phyloP scores from a whole-genome alignment of 2,113 vertebrate species.

The Oostethus manadensis region DNA sequence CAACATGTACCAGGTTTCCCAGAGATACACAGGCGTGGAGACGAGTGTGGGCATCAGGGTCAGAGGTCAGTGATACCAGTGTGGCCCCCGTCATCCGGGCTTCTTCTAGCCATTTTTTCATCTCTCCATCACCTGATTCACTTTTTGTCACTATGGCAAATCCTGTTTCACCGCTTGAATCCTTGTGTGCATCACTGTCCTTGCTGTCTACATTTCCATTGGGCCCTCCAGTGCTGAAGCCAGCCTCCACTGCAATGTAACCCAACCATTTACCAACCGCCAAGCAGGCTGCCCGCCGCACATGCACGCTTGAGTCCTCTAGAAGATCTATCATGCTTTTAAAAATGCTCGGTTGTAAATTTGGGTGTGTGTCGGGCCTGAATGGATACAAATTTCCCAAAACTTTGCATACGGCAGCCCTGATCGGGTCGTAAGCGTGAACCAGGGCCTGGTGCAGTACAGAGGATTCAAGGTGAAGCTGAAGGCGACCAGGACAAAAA shows the following conservation, averaged over 20 bases:
- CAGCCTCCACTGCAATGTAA: conserved; percentile 27
- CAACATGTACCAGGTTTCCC: conserved; percentile 52
- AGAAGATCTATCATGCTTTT: conserved; percentile 54
- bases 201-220: conserved; percentile 16
- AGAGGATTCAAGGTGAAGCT: conserved; percentile 49
- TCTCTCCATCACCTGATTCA: conserved; percentile 11
- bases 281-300: conserved; percentile 60
- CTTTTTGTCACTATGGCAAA: conserved; percentile 5
- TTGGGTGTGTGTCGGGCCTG: background rate
- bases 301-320: conserved; percentile 46
- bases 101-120: conserved; percentile 52
- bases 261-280: conserved; percentile 69
- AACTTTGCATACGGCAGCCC: conserved; percentile 77
- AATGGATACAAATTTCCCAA: conserved; percentile 72
- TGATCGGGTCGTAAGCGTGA: conserved; percentile 69
- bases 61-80: conserved; percentile 50
- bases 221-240: conserved; percentile 2
- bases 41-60: conserved; percentile 63
- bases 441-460: conserved; percentile 65
- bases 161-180: background rate
- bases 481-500: conserved; percentile 50
- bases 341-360: conserved; percentile 45
- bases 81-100: conserved; percentile 40
- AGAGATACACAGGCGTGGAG: conserved; percentile 64
- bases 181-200: conserved; percentile 15